A percentile compares a stretch with the other conserved stretches of the same genome.
Evolutionary conservation across 2,797 vertebrate species (phyloP).

Genomic region (Diceros bicornis): DNA sequence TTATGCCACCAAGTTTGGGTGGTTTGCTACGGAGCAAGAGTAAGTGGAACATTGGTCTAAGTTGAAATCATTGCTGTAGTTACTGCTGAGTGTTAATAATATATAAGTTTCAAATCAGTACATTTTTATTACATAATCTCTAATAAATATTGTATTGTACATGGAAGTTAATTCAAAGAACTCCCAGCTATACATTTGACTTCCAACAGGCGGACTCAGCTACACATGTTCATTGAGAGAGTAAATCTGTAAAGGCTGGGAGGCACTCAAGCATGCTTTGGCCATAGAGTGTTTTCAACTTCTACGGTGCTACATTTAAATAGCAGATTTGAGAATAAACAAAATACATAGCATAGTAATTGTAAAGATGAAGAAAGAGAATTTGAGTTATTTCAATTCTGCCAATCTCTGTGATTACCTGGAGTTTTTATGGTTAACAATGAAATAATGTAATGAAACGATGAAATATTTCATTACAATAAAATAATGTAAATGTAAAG

Average conservation of each 20-base stretch:
- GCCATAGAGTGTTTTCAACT: neutral
- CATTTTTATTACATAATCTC: neutral
- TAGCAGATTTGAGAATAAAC: neutral
- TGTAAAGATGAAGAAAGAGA: constrained; percentile 10
- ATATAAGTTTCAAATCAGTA: neutral
- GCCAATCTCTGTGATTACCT: neutral
- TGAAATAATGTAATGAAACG: neutral
- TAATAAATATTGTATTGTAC: neutral
- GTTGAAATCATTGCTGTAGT: neutral
- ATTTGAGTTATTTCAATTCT: constrained; percentile 1
- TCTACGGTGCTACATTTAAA: neutral
- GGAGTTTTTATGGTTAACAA: neutral
- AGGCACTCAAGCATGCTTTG: neutral
- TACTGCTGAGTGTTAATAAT: neutral
- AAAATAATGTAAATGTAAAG: neutral
- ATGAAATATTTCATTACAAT: neutral
- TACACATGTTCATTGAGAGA: neutral
- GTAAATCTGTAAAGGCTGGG: neutral
- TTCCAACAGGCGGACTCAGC: neutral
- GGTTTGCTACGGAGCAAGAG: neutral
- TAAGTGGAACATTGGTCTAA: neutral
- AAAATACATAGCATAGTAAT: neutral
- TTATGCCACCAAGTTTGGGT: neutral
- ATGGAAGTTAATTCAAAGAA: neutral
- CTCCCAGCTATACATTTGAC: neutral